Conservation (phyloP, 2,797 vertebrate genomes). For the Hipposideros larvatus region DNA sequence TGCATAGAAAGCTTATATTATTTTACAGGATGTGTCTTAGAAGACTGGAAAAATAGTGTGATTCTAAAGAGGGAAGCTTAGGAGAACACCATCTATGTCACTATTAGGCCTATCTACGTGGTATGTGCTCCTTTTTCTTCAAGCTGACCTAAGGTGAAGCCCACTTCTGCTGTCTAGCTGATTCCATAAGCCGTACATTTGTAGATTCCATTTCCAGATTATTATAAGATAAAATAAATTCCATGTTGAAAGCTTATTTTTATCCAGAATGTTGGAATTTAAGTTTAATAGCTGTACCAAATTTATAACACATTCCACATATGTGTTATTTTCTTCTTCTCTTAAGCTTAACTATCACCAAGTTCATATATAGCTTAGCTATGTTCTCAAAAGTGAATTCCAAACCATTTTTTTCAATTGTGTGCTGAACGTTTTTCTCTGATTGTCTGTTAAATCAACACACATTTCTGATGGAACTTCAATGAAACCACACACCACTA, state of each 20-base stretch:
- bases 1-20: not conserved
- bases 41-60: not conserved
- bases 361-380: not conserved
- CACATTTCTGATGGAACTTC: not conserved
- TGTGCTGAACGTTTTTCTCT: not conserved
- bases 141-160: not conserved
- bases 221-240: slow-evolving; percentile 3
- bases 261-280: not conserved
- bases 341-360: slow-evolving; percentile 1
- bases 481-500: not conserved
- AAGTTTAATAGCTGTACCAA: not conserved
- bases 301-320: not conserved
- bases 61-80: not conserved
- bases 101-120: too few species aligned
- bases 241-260: not conserved
- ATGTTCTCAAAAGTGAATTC: not conserved
- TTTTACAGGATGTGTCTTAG: not conserved
- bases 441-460: not conserved
- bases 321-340: not conserved
- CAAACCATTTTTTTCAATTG: not conserved
- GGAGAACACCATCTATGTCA: not conserved
- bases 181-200: not conserved
- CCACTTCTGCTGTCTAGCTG: not conserved
- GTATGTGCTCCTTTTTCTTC: not conserved
- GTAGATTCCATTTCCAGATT: not conserved